A percentile compares a stretch with the other conserved stretches of the same genome.
These are phyloP conservation scores for Paraescarpia echinospica DNA, from an alignment of 1,140 invertebrate genomes.

Conservation along the genomic window DNA sequence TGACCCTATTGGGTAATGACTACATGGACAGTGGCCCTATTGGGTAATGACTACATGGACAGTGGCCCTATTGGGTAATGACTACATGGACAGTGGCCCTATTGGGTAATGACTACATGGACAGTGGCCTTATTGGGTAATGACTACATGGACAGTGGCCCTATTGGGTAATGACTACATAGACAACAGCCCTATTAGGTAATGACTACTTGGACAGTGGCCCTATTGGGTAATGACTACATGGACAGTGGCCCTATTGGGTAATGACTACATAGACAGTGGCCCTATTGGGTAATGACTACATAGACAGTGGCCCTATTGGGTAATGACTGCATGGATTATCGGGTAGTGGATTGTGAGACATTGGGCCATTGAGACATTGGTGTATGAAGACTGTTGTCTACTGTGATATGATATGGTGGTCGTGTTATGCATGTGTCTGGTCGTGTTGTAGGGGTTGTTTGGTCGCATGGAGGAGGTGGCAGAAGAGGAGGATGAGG, in stretches of 20 bases:
- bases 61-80: too few relatives aligned
- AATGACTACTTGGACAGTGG: too few relatives aligned
- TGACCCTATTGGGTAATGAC: too few relatives aligned
- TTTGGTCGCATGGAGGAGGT: conserved; percentile 16
- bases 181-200: too few relatives aligned
- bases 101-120: too few relatives aligned
- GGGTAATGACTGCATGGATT: too few relatives aligned
- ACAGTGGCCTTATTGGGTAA: too few relatives aligned
- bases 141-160: too few relatives aligned
- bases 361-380: not conserved
- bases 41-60: too few relatives aligned
- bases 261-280: not conserved
- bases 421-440: not conserved
- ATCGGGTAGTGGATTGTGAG: not conserved
- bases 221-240: not conserved
- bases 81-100: too few relatives aligned
- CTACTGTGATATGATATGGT: not conserved
- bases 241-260: not conserved
- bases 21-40: too few relatives aligned
- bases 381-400: not conserved
- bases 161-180: too few relatives aligned
- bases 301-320: not conserved
- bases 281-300: not conserved
- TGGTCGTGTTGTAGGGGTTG: conserved; percentile 9
- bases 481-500: not conserved